Conservation (phyloP, 2,888 invertebrate species). For the Synanthedon formicaeformis region DNA sequence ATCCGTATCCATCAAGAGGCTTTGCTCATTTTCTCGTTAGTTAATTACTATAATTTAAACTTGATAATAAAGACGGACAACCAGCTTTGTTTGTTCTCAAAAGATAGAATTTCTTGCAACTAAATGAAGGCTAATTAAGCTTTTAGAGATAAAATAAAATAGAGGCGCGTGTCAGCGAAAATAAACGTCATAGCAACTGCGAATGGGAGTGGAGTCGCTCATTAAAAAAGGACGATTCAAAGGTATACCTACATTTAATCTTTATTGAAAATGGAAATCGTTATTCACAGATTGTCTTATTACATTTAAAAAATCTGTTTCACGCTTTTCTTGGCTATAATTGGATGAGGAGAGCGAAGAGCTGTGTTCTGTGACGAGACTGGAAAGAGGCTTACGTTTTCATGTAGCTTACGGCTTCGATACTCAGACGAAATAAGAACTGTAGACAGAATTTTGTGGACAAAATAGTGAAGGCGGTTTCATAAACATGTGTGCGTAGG, state of each 20-base stretch:
- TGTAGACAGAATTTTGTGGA: too few relatives aligned
- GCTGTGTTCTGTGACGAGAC: not conserved
- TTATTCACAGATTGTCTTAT: not conserved
- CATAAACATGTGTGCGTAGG: too few relatives aligned
- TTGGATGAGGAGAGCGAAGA: not conserved
- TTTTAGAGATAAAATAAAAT: constrained; percentile 32
- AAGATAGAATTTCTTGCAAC: constrained; percentile 52
- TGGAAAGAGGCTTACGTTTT: not conserved
- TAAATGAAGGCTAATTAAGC: constrained; percentile 53
- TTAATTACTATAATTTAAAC: constrained; percentile 64
- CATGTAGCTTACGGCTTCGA: not conserved
- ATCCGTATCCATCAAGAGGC: constrained; percentile 26
- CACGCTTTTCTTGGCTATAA: not conserved
- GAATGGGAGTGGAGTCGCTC: constrained; percentile 20
- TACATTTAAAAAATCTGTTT: not conserved
- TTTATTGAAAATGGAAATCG: not conserved
- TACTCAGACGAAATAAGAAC: too few relatives aligned
- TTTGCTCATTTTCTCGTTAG: constrained; percentile 47
- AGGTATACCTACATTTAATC: not conserved
- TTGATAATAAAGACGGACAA: constrained; percentile 63
- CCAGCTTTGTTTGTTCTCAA: constrained; percentile 53
- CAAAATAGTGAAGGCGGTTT: too few relatives aligned
- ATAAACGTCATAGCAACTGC: constrained; percentile 17
- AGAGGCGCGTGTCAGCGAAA: constrained; percentile 32
- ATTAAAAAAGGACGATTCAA: not conserved